Base-by-base conservation (phyloP, 2,888 invertebrate species). In the Pheosia gnoma region DNA sequence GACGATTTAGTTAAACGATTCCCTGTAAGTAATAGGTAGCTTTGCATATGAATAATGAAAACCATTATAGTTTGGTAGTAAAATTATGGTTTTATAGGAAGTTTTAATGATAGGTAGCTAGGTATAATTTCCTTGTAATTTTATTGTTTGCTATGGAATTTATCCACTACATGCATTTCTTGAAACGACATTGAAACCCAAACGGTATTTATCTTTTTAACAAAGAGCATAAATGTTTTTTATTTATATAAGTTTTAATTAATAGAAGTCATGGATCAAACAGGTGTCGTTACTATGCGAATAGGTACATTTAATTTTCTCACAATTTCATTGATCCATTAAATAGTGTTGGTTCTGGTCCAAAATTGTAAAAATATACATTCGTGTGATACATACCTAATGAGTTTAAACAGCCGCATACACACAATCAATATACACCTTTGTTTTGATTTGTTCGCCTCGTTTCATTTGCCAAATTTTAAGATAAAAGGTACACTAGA, bases 361-460 rank as follows among this genome's bases (percentile, higher is more conserved):
- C 6, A 9, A 9, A 57, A 38, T 9, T 13, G 8, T 37, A 56
- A 10, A 38, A 41, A 58, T 51, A 60, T 13, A 13, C 10, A 68
- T 60, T 59, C 51, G 56, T 47, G 4, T 47, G 45, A 61, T 71
- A 75, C 78, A 66, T 72, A 82, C 82, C 78, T 71, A 71, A 74
- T 69, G 66, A 67, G 77, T 76, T 67, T 72, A 79, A 83, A 80
- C 82, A 83, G 81, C 80, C 81, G 82, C 81, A 81, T 81, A 79
- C 83, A 78, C 80, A 77, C 71, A 89, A 91, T 91, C 91, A 78
- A 89, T 90, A 83, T 77, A 87, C 85, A 88, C 86, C 82, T 89
- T 88, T 89, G 88, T 89, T 89, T 90, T 91, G 84, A 80, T 86
- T 83, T 77, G 70, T 65, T 71, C 78, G 72, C 73, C 75, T 72